Conservation (phyloP, 2,797 vertebrate species). For the Myioborus melanocephalus region DNA sequence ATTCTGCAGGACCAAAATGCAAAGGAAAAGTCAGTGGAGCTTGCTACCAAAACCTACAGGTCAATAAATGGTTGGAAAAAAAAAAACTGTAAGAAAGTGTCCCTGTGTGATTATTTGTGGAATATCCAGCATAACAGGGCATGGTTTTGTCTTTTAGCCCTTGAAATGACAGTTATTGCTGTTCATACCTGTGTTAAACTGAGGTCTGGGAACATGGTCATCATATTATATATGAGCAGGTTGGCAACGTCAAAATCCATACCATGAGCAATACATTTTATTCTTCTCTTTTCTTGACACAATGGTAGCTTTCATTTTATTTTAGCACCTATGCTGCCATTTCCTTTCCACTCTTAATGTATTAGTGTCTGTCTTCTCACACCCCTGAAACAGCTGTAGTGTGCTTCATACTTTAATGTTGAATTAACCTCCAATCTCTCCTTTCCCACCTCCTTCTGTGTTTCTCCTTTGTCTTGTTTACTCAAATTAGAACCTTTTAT, state of each 20-base stretch:
- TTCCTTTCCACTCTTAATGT: neutral
- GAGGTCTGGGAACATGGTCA: neutral
- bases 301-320: neutral
- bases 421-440: neutral
- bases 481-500: neutral
- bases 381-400: neutral
- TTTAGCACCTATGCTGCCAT: neutral
- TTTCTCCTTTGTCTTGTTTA: neutral
- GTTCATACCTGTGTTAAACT: neutral
- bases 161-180: neutral
- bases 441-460: neutral
- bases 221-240: neutral
- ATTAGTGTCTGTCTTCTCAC: neutral
- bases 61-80: neutral
- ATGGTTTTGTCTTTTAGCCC: neutral
- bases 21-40: neutral
- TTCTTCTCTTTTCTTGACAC: neutral
- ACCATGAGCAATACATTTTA: neutral
- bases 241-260: neutral
- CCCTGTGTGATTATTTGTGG: neutral
- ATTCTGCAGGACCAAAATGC: neutral
- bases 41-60: neutral
- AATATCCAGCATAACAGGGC: neutral
- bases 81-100: neutral
- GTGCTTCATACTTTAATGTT: neutral